These are phyloP conservation scores for Hipposideros larvatus DNA, from an alignment of 2,797 vertebrate genomes.

Conservation along the genomic window DNA sequence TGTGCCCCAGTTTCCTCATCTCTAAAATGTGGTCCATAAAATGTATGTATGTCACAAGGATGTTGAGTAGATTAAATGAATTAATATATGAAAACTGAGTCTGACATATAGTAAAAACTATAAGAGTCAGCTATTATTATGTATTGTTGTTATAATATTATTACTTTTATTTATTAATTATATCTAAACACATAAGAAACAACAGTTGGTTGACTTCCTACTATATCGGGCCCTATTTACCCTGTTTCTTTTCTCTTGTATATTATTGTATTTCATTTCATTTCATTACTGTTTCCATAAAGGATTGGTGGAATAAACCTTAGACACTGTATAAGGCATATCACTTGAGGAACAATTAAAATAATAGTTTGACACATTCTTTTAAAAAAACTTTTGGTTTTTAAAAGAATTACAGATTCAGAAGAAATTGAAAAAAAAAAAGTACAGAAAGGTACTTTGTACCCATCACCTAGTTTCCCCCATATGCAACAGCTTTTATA, in stretches of 20 bases:
- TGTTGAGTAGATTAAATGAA: neutral
- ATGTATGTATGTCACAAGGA: neutral
- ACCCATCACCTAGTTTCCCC: neutral
- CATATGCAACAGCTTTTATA: neutral
- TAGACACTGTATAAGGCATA: neutral
- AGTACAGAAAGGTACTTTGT: neutral
- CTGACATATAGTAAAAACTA: neutral
- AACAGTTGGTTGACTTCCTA: neutral
- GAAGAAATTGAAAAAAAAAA: neutral
- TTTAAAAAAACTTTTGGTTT: neutral
- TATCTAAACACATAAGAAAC: neutral
- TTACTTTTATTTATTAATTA: neutral
- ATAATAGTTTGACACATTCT: neutral
- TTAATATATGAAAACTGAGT: neutral
- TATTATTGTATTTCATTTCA: neutral
- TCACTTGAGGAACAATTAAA: neutral
- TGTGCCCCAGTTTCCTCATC: neutral
- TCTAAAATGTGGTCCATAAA: neutral
- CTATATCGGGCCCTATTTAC: neutral
- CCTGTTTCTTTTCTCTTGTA: neutral
- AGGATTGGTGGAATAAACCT: neutral
- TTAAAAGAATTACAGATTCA: neutral
- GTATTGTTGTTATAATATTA: neutral
- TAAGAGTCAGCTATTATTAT: neutral
- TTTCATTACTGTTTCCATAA: constrained; percentile 3